These are phyloP conservation scores for Calypte anna DNA, from an alignment of 2,113 vertebrate genomes.

Conservation along the genomic window DNA sequence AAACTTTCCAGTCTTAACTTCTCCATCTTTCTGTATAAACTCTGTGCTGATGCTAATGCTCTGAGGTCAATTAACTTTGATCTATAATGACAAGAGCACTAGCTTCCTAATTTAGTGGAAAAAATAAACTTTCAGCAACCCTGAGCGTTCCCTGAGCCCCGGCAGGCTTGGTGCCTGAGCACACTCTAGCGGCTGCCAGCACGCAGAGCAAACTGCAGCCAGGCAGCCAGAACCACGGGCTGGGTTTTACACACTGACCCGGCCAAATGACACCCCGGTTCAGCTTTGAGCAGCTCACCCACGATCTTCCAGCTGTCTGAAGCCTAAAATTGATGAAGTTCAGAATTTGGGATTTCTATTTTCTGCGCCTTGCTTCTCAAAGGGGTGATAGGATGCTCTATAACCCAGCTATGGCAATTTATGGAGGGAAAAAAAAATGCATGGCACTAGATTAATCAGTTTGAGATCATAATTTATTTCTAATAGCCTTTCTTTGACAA, in stretches of 20 bases:
- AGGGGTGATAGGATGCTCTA: neutral
- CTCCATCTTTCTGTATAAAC: neutral
- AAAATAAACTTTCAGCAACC: slow-evolving; percentile 15
- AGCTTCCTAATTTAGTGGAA: slow-evolving; percentile 30
- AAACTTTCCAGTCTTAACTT: neutral
- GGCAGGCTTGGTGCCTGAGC: neutral
- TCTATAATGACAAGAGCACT: neutral
- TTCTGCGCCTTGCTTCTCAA: neutral
- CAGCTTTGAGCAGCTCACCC: neutral
- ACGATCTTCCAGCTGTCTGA: fast-evolving
- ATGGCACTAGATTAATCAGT: slow-evolving; percentile 42
- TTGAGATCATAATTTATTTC: slow-evolving; percentile 67
- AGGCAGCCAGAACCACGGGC: neutral
- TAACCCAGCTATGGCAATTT: slow-evolving; percentile 33
- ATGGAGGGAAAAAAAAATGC: neutral
- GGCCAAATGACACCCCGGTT: fast-evolving
- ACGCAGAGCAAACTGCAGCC: fast-evolving
- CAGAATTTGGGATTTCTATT: neutral
- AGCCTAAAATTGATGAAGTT: fast-evolving
- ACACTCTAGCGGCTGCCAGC: slow-evolving; percentile 15
- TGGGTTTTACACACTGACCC: neutral
- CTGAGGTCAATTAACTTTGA: slow-evolving; percentile 10
- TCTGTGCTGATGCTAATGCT: neutral
- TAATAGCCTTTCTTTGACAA: slow-evolving; percentile 64
- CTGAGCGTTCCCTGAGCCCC: fast-evolving